These are phyloP conservation scores for Toxostoma redivivum DNA, from an alignment of 2,113 vertebrate species.

Conservation along the genomic window DNA sequence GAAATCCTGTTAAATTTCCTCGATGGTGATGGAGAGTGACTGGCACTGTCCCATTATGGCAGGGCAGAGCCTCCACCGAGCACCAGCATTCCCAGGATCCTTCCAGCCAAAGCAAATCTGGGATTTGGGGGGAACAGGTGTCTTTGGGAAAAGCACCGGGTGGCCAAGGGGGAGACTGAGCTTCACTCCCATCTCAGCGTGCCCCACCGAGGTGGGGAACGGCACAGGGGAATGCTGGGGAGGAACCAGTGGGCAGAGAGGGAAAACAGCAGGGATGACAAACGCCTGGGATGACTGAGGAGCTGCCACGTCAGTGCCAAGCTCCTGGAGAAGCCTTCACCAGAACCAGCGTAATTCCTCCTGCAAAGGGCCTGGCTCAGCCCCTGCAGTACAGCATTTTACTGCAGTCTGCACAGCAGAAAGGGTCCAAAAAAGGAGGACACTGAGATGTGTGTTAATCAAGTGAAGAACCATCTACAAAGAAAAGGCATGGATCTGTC, in stretches of 20 bases:
- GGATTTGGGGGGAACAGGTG: neutral
- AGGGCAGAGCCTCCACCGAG: neutral
- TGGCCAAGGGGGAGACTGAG: neutral
- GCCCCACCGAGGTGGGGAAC: neutral
- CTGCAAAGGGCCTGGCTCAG: constrained; percentile 38
- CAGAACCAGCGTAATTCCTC: neutral
- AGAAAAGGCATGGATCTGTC: constrained; percentile 65
- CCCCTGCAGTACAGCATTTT: constrained; percentile 55
- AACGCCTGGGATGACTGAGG: neutral
- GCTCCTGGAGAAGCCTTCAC: neutral
- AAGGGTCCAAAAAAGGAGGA: constrained; percentile 64
- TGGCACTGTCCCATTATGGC: neutral
- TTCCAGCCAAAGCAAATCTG: constrained; percentile 41
- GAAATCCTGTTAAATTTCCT: neutral
- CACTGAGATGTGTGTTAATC: constrained; percentile 59
- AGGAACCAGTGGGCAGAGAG: constrained; percentile 32
- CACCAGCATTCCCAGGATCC: neutral
- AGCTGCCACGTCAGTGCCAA: neutral
- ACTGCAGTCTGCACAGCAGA: constrained; percentile 43
- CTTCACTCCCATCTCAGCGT: neutral
- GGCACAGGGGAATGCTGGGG: neutral
- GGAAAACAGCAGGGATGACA: constrained; percentile 19
- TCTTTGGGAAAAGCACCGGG: neutral
- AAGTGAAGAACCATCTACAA: constrained; percentile 65
- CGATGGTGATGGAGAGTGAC: neutral